A percentile compares a stretch with the other conserved stretches of the same genome.
These are phyloP conservation scores for Andrena haemorrhoa DNA, from an alignment of 2,888 invertebrate species.

Conservation along the genomic window DNA sequence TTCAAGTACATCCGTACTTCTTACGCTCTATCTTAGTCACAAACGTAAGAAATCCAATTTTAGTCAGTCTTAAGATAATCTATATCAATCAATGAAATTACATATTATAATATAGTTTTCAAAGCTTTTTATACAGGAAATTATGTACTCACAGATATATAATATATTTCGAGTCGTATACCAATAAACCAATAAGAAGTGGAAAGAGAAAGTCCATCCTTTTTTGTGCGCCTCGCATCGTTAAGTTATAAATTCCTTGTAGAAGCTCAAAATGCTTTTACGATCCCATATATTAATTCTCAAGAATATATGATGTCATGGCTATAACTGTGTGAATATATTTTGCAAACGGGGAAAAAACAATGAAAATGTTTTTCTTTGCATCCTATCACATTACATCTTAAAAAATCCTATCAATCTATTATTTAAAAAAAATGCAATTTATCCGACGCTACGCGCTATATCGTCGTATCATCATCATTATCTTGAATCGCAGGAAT, in stretches of 20 bases:
- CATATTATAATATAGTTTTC: constrained; percentile 34
- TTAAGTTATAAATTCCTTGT: constrained; percentile 60
- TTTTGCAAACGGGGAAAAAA: constrained; percentile 41
- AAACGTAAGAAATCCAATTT: constrained; percentile 49
- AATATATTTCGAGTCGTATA: constrained; percentile 46
- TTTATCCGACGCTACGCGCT: constrained; percentile 64
- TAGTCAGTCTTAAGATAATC: constrained; percentile 45
- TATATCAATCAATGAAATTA: constrained; percentile 34
- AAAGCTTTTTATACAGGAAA: constrained; percentile 42
- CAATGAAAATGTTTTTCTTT: constrained; percentile 51
- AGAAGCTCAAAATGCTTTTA: constrained; percentile 59
- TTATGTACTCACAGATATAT: constrained; percentile 44
- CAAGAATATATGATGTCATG: constrained; percentile 41
- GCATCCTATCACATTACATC: constrained; percentile 63
- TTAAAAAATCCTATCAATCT: constrained; percentile 72
- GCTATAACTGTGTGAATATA: constrained; percentile 36
- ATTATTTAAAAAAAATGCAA: constrained; percentile 77
- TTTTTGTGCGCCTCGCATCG: constrained; percentile 49
- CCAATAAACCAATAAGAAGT: constrained; percentile 49
- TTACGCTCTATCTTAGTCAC: constrained; percentile 22
- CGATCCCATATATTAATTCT: constrained; percentile 49
- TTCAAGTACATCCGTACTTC: constrained; percentile 28
- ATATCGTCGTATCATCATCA: constrained; percentile 50
- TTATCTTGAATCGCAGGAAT: constrained; percentile 46
- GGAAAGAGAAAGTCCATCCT: constrained; percentile 43